Evolutionary conservation across 2,797 vertebrate genomes (phyloP), one percentile per base, ranked within the genome.

Genomic region (Crax fasciolata): DNA sequence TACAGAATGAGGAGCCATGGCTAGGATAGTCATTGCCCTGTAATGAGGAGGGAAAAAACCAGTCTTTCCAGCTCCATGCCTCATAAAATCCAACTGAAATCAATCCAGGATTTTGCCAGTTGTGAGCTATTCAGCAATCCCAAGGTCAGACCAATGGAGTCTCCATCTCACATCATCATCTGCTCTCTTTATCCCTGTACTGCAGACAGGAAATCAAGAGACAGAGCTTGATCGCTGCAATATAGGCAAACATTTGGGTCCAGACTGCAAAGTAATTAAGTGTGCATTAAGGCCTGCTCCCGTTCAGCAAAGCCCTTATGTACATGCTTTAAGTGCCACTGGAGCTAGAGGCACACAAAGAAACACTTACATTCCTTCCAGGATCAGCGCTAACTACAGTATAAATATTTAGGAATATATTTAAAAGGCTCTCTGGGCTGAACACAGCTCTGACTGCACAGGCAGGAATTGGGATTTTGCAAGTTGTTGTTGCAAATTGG

Each of bases 41-140:
- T 70, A 94, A 92, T 62, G 38, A 89, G 44, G 46, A 76, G 32
- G 55, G 39, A n/a, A 85, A 87, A 81, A 80, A 48, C 38, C 87
- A 70, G 55, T 41, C 52, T 81, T 94, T 91, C 63, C 83, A 91
- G 67, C 88, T 91, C 77, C 41, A 28, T 59, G 67, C 59, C 70
- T 91, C 67, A 87, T 84, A 90, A 96, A 93, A 93, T 88, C 84
- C 85, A 76, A 73, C 67, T 79, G 87, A 95, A 97, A 88, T 90
- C 61, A 92, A 82, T 77, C 87, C 83, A 91, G 38, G 55, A 41
- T 87, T 91, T 96, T 76, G 63, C 77, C 63, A 96, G 78, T 82
- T 70, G 35, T 58, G 75, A 92, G 75, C 93, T 94, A 91, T 81
- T 91, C 76, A 76, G 80, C 71, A 92, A 76, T 82, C 63, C 32